These are phyloP conservation scores for Tuta absoluta DNA, from an alignment of 2,888 invertebrate species.

Conservation along the genomic window DNA sequence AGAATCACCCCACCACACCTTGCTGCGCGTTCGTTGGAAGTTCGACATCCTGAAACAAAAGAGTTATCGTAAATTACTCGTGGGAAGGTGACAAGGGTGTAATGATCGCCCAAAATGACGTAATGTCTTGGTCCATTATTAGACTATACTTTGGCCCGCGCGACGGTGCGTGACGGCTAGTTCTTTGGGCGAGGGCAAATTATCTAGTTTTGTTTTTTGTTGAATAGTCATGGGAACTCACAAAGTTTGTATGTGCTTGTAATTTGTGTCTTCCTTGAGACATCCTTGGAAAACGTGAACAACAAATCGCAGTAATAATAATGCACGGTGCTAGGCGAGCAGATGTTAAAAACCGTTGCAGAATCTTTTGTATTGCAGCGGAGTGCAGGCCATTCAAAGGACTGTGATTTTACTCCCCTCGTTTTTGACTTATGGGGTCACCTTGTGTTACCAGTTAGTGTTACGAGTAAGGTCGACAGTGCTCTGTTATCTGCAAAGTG, in stretches of 20 bases:
- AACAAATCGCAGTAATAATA: slow-evolving; percentile 47
- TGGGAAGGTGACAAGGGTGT: slow-evolving; percentile 60
- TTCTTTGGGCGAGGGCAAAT: slow-evolving; percentile 55
- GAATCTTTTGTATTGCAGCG: slow-evolving; percentile 61
- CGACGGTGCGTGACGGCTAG: slow-evolving; percentile 62
- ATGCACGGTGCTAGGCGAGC: slow-evolving; percentile 45
- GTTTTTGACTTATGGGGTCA: slow-evolving; percentile 14
- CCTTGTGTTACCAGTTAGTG: background rate
- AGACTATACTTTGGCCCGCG: slow-evolving; percentile 54
- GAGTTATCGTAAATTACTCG: slow-evolving; percentile 57
- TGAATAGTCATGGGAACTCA: slow-evolving; percentile 61
- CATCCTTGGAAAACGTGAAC: background rate
- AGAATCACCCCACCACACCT: slow-evolving; percentile 85
- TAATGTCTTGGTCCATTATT: slow-evolving; percentile 70
- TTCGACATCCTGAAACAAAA: slow-evolving; percentile 82
- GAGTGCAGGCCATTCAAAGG: slow-evolving; percentile 54
- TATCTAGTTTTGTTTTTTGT: slow-evolving; percentile 58
- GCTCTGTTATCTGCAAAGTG: background rate
- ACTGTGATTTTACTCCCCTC: slow-evolving; percentile 55
- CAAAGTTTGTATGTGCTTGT: slow-evolving; percentile 29
- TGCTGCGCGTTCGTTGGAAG: slow-evolving; percentile 85
- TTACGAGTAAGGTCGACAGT: background rate
- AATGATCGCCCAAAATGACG: slow-evolving; percentile 71
- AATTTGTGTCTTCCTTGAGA: slow-evolving; percentile 9
- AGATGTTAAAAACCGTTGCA: slow-evolving; percentile 80